Base-by-base conservation (phyloP, 2,113 vertebrate species). In the Zosterops hypoxanthus region DNA sequence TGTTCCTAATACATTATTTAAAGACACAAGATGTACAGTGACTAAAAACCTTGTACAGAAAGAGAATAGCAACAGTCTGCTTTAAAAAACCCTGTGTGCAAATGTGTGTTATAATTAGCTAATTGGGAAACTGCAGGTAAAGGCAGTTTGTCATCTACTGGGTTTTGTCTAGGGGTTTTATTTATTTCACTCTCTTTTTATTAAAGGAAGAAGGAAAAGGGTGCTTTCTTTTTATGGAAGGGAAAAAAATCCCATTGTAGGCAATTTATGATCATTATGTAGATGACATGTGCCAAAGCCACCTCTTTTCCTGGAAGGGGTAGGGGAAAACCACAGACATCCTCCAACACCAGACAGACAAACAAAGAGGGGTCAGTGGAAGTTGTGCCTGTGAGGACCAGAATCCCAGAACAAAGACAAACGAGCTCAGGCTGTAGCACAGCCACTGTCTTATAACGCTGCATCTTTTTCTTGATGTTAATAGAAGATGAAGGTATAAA, bases 1-100 rank as follows among this genome's bases (percentile, higher is more conserved):
- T 97, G 98, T 98, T 98, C 98, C 97, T 98, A 98, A 98, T 99
- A 98, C 97, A 98, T 98, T 98, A 99, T 98, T 99, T 98, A 98
- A 98, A 98, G 97, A 98, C 98, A 98, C 97, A 98, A 97, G 98
- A 98, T 98, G 97, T 98, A 98, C 97, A 97, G 97, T 97, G 97
- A 98, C 97, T 98, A 97, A 98, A 98, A 98, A 97, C 97, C 92
- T 90, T 97, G 96, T 98, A 97, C 94, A 95, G 72, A 92, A 95
- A 95, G 97, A 96, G 97, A 98, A 98, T 60, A 94, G 97, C 88
- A 96, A 95, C 95, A 96, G 97, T 94, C 95, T 95, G 92, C 96
- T 95, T 97, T 95, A 95, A 94, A 92, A 95, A 86, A 65, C n/a
- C 86, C 92, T 86, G 61, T 20, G 79, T 89, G 94, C 88, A 98